Evolutionary conservation across 2,888 invertebrate genomes (phyloP).

Genomic region (Dolichomitus sp.): DNA sequence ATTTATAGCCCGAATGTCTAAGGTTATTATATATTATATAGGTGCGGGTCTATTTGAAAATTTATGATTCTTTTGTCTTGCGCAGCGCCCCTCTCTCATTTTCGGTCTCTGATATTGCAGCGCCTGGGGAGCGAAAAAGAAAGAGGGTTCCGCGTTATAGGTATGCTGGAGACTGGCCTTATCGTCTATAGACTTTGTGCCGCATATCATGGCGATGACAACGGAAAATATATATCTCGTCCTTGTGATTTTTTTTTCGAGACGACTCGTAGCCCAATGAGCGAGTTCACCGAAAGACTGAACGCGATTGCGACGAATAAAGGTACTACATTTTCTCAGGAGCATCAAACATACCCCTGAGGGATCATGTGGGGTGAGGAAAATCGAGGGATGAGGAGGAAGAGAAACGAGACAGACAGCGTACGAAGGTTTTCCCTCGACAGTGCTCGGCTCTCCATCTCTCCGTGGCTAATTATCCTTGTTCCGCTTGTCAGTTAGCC

Average conservation of each 20-base stretch:
- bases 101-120: constrained; percentile 1
- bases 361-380: constrained; percentile 12
- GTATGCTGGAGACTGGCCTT: not conserved
- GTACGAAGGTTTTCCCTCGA: constrained; percentile 32
- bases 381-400: constrained; percentile 16
- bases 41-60: constrained; percentile 9
- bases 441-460: constrained; percentile 39
- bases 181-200: constrained; percentile 5
- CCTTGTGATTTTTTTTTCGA: constrained; percentile 31
- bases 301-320: not conserved
- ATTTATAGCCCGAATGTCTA: constrained; percentile 5
- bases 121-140: not conserved
- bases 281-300: constrained; percentile 1
- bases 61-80: constrained; percentile 19
- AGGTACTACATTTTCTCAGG: constrained; percentile 35
- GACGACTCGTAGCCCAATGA: constrained; percentile 35
- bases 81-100: constrained; percentile 5
- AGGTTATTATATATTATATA: not conserved
- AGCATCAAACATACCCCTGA: constrained; percentile 42
- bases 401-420: constrained; percentile 16
- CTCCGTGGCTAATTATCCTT: constrained; percentile 55
- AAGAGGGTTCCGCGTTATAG: constrained; percentile 19
- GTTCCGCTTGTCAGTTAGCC: constrained; percentile 50
- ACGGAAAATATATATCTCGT: not conserved
- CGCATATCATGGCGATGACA: not conserved